A percentile compares a stretch with the other conserved stretches of the same genome.
Evolutionary conservation across 1,140 invertebrate genomes (phyloP).

Genomic region (Andricus grossulariae): DNA sequence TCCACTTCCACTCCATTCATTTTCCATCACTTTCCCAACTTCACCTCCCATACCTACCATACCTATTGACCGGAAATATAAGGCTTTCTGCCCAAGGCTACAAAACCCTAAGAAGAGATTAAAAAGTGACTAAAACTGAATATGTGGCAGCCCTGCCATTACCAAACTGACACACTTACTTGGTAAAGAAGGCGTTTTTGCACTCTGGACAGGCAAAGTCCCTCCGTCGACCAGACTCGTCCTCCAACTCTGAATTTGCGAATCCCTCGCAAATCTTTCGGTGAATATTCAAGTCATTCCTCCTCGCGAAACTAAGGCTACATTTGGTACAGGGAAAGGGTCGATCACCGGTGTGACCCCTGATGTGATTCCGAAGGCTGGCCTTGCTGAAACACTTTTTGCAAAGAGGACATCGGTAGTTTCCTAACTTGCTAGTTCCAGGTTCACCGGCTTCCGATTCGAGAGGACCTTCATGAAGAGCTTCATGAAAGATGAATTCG

Average conservation of each 20-base stretch:
- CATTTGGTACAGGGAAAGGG: conserved; percentile 82
- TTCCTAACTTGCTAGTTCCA: conserved; percentile 66
- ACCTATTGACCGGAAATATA: too few relatives aligned
- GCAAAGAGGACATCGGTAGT: conserved; percentile 82
- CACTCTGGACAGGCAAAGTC: conserved; percentile 78
- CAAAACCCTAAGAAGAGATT: too few relatives aligned
- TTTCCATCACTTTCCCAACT: too few relatives aligned
- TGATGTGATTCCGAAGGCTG: conserved; percentile 82
- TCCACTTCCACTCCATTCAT: too few relatives aligned
- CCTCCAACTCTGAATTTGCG: conserved; percentile 18
- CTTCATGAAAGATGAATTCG: conserved; percentile 81
- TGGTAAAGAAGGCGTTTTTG: conserved; percentile 78
- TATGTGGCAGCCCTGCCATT: too few relatives aligned
- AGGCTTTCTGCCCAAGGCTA: too few relatives aligned
- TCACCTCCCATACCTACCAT: too few relatives aligned
- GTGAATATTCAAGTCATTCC: conserved; percentile 76
- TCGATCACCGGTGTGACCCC: conserved; percentile 86
- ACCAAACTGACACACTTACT: conserved; percentile 74
- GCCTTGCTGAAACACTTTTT: conserved; percentile 82
- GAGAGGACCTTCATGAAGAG: conserved; percentile 77
- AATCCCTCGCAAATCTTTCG: conserved; percentile 50
- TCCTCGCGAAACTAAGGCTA: conserved; percentile 80
- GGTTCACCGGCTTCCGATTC: conserved; percentile 61
- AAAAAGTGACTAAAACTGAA: too few relatives aligned
- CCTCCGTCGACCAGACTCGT: conserved; percentile 49